Conservation (phyloP, 2,113 vertebrate genomes). For the Trematomus loennbergii region DNA sequence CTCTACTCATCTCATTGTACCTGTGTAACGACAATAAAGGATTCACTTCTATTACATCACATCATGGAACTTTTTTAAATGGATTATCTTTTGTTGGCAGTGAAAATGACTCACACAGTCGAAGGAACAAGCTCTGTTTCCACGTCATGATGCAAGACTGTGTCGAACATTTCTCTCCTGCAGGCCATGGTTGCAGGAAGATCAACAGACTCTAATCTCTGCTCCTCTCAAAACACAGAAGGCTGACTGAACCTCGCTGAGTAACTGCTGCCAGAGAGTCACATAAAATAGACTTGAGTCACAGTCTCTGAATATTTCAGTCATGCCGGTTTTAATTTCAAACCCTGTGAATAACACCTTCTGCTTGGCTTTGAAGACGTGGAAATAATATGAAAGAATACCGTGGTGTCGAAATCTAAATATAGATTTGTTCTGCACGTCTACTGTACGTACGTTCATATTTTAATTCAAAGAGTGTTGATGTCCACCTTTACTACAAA, state of each 20-base stretch:
- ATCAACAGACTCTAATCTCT: constrained; percentile 32
- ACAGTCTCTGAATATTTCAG: constrained; percentile 22
- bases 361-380: neutral
- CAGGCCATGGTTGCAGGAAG: constrained; percentile 12
- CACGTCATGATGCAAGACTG: constrained; percentile 22
- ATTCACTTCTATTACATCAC: too few species aligned
- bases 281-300: constrained; percentile 31
- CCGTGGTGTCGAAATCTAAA: neutral
- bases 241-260: constrained; percentile 16
- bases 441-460: too few species aligned
- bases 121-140: neutral
- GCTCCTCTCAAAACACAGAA: constrained; percentile 4
- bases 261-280: neutral
- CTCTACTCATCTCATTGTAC: too few species aligned
- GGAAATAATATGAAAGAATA: neutral
- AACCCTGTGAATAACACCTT: constrained; percentile 3
- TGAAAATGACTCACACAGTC: neutral
- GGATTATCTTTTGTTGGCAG: neutral
- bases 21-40: too few species aligned
- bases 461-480: neutral
- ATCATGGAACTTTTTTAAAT: neutral
- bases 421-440: neutral
- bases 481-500: neutral
- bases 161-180: constrained; percentile 21
- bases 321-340: constrained; percentile 23